Conservation (phyloP, 2,888 invertebrate genomes). For the Chydorus sphaericus region DNA sequence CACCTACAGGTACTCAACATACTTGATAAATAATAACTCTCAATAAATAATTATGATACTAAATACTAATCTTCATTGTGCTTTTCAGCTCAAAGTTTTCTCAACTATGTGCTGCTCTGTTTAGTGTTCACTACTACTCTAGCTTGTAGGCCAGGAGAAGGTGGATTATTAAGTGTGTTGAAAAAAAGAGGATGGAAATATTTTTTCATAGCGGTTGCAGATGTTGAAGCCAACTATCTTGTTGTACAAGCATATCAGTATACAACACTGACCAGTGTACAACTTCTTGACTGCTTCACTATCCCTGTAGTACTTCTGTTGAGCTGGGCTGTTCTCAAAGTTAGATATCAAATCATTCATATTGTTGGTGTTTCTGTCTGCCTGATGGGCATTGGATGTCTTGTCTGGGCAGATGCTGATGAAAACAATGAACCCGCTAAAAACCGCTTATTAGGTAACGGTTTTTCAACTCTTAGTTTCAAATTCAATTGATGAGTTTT, state of each 20-base stretch:
- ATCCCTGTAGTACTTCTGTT: slow-evolving; percentile 65
- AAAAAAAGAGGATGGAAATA: slow-evolving; percentile 61
- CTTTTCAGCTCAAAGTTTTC: slow-evolving; percentile 52
- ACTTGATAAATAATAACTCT: slow-evolving; percentile 13
- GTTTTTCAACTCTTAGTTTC: background rate
- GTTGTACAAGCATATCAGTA: slow-evolving; percentile 64
- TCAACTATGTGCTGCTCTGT: slow-evolving; percentile 61
- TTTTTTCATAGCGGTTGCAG: slow-evolving; percentile 55
- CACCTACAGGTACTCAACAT: slow-evolving; percentile 50
- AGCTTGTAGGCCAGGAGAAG: slow-evolving; percentile 48
- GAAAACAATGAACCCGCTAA: slow-evolving; percentile 11
- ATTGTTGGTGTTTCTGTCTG: slow-evolving; percentile 64
- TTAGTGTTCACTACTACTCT: slow-evolving; percentile 60
- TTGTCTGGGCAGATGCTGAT: slow-evolving; percentile 69
- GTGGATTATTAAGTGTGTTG: slow-evolving; percentile 45
- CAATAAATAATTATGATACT: background rate
- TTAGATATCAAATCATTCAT: slow-evolving; percentile 56
- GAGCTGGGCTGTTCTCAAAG: slow-evolving; percentile 60
- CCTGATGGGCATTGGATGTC: slow-evolving; percentile 63
- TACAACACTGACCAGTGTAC: slow-evolving; percentile 54
- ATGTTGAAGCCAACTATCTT: slow-evolving; percentile 74
- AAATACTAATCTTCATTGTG: slow-evolving; percentile 2
- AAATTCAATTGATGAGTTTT: no score
- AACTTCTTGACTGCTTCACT: slow-evolving; percentile 70
- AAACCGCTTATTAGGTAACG: background rate